Evolutionary conservation across 2,113 vertebrate species (phyloP), one percentile per base, ranked within the genome.

Genomic region (Oryzias celebensis): DNA sequence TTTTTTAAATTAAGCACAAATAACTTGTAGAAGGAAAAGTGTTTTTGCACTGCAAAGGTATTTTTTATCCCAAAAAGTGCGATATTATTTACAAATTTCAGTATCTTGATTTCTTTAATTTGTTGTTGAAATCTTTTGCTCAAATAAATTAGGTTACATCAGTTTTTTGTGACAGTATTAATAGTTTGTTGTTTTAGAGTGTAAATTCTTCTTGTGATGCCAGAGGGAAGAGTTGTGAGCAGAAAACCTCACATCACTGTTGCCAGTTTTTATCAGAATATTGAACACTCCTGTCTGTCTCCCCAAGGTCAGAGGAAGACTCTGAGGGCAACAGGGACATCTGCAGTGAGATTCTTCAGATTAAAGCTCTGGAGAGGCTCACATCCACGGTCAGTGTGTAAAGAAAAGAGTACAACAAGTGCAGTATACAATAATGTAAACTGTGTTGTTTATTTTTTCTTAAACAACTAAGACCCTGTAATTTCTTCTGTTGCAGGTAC

Each of bases 291-390:
- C 42, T 69, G 31, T 50, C 56, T 24, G 62, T 76, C 15, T 17
- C 8, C 61, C 48, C 18, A 80, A 95, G 97, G 88, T 93, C 94
- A 20, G 89, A 91, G 86, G 94, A 93, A 85, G 94, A 93, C 94
- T 94, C 93, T 82, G 94, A 78, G 86, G 96, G 92, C 87, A 96
- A 87, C 2, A 84, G 93, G 72, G 95, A 98, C 86, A 93, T 94
- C 78, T 94, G 93, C 70, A 93, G 94, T 71, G 95, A 97, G 90
- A 94, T 96, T 72, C 94, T 94, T 42, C 92, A 93, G 88, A 92
- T 94, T 88, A 93, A 91, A 79, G 92, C 91, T 57, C 89, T 98
- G 8, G 95, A 94, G 82, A 93, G 94, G 41, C 94, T 99, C 48
- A 98, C 96, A 4, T 96, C 96, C 75, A 97, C 95, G 92, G 88